Evolutionary conservation across 2,113 vertebrate genomes (phyloP).

Genomic region (Anarhynchus alexandrinus): DNA sequence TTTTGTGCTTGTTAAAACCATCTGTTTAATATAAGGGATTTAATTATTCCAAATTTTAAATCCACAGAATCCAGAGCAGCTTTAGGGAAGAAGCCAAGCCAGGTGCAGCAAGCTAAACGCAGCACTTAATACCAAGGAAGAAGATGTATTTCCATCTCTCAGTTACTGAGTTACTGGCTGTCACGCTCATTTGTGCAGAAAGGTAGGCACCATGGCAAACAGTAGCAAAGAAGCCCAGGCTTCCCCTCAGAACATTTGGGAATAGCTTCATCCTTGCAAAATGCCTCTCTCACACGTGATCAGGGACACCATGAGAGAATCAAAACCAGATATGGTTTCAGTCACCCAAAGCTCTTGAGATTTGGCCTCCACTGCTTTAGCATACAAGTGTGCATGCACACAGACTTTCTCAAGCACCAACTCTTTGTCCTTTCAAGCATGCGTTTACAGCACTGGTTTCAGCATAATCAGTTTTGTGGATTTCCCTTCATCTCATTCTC

Average conservation of each 20-base stretch:
- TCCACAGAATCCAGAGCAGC: neutral
- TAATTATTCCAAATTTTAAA: neutral
- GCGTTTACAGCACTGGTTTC: neutral
- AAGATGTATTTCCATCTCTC: neutral
- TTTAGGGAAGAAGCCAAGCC: neutral
- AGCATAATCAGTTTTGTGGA: neutral
- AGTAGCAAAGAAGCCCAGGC: neutral
- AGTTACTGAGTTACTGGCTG: neutral
- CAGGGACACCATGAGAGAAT: neutral
- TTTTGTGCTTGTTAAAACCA: neutral
- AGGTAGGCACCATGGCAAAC: neutral
- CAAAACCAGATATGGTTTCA: neutral
- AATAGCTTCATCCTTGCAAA: neutral
- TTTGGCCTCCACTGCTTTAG: neutral
- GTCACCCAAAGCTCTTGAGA: neutral
- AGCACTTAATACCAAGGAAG: neutral
- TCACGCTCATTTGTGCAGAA: neutral
- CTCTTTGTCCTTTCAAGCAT: neutral
- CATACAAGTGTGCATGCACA: neutral
- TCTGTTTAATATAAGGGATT: neutral
- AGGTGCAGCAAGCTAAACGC: neutral
- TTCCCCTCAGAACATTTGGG: neutral
- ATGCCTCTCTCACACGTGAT: rapidly evolving
- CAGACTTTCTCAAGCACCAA: neutral
- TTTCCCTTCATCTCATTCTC: neutral